These are phyloP conservation scores for Aselliscus stoliczkanus DNA, from an alignment of 2,797 vertebrate genomes.

Conservation along the genomic window DNA sequence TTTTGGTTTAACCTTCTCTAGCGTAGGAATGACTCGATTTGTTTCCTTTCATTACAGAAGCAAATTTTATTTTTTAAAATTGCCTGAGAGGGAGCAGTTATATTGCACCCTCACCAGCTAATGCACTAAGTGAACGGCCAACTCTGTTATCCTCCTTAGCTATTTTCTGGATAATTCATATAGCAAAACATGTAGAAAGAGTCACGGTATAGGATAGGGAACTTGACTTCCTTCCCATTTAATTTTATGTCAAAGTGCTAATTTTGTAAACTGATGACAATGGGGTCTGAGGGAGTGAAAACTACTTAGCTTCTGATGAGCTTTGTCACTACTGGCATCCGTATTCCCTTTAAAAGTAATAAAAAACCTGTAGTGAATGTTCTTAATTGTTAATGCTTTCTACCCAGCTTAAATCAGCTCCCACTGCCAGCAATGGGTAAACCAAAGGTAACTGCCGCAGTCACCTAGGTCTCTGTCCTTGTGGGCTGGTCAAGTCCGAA, in stretches of 20 bases:
- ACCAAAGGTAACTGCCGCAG: background rate
- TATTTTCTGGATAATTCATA: slow-evolving; percentile 36
- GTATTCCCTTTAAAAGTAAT: slow-evolving; percentile 48
- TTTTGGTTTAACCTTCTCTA: slow-evolving; percentile 67
- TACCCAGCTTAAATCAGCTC: slow-evolving; percentile 6
- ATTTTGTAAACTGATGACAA: slow-evolving; percentile 60
- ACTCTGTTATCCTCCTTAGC: background rate
- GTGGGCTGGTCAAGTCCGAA: slow-evolving; percentile 33
- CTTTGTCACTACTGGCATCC: slow-evolving; percentile 12
- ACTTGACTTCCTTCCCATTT: slow-evolving; percentile 1
- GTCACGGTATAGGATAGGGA: slow-evolving; percentile 10
- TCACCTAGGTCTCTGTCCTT: background rate
- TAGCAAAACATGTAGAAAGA: slow-evolving; percentile 15
- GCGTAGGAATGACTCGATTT: slow-evolving; percentile 70
- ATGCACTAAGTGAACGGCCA: slow-evolving; percentile 55
- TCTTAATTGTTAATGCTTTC: slow-evolving; percentile 58
- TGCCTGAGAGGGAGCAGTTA: slow-evolving; percentile 61
- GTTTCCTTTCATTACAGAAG: slow-evolving; percentile 63
- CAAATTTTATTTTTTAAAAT: slow-evolving; percentile 56
- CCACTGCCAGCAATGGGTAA: slow-evolving; percentile 77
- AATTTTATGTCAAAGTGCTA: slow-evolving; percentile 66
- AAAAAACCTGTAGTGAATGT: slow-evolving; percentile 60
- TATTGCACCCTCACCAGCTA: slow-evolving; percentile 32
- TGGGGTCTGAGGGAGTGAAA: slow-evolving; percentile 30
- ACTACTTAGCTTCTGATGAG: slow-evolving; percentile 18